Conservation (phyloP, 2,888 invertebrate genomes). For the Helobdella robusta region DNA sequence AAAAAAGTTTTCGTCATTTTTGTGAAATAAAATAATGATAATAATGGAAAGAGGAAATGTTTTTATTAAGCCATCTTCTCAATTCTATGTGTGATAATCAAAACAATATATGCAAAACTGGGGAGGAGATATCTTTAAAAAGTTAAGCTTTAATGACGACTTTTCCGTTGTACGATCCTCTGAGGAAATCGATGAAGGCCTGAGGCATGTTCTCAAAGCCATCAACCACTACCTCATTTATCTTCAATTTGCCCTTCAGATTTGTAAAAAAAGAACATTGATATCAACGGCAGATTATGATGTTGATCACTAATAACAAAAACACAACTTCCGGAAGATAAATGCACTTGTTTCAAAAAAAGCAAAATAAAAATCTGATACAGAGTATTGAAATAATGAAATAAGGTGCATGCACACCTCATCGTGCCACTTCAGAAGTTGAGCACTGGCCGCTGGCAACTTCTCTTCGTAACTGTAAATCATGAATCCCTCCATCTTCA, state of each 20-base stretch:
- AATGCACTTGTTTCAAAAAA: neutral
- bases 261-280: neutral
- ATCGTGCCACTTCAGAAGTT: slow-evolving; percentile 50
- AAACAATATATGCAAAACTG: too few species aligned
- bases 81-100: too few species aligned
- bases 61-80: too few species aligned
- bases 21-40: too few species aligned
- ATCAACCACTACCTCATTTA: slow-evolving; percentile 61
- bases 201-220: slow-evolving; percentile 67
- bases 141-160: slow-evolving; percentile 55
- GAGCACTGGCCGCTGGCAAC: slow-evolving; percentile 59
- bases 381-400: neutral
- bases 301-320: too few species aligned
- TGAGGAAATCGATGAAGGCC: slow-evolving; percentile 59
- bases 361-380: neutral
- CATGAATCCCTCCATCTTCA: slow-evolving; percentile 60
- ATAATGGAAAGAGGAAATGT: too few species aligned
- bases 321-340: too few species aligned
- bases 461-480: slow-evolving; percentile 55
- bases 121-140: too few species aligned
- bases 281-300: neutral
- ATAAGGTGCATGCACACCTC: slow-evolving; percentile 31
- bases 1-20: too few species aligned
- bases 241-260: slow-evolving; percentile 59
- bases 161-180: slow-evolving; percentile 64